Conservation (phyloP, 2,797 vertebrate species). For the Clamator glandarius region DNA sequence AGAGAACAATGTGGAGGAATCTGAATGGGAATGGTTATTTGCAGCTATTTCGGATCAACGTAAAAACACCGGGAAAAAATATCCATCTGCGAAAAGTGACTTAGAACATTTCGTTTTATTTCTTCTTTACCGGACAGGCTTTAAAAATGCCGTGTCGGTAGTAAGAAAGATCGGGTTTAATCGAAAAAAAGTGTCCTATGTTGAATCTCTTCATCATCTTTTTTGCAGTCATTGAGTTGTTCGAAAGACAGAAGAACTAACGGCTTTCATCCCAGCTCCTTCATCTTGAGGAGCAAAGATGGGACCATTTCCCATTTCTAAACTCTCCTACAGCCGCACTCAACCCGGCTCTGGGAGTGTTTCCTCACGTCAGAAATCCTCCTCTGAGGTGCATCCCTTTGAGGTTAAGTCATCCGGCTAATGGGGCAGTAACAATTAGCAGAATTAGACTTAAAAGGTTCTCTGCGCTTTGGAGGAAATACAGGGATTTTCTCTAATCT, state of each 20-base stretch:
- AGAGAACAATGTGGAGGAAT: background rate
- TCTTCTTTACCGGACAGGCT: background rate
- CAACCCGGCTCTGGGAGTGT: background rate
- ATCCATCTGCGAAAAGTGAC: background rate
- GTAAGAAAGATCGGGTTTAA: background rate
- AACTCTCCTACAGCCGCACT: background rate
- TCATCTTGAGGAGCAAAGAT: background rate
- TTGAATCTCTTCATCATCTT: background rate
- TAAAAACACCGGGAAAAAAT: background rate
- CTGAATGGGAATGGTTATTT: background rate
- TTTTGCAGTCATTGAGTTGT: background rate
- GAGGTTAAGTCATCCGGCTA: slow-evolving; percentile 34
- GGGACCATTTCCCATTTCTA: background rate
- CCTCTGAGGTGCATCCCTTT: background rate
- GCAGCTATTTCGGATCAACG: background rate
- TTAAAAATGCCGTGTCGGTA: background rate
- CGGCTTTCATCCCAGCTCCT: background rate
- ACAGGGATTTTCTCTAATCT: background rate
- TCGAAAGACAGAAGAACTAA: background rate
- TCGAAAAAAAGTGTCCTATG: background rate
- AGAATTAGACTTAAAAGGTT: background rate
- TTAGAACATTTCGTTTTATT: background rate
- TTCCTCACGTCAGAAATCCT: background rate
- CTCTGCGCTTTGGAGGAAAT: background rate
- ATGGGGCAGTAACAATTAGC: background rate